Evolutionary conservation across 2,888 invertebrate genomes (phyloP), one percentile per base, ranked within the genome.

Genomic region (Trichopoda pennipes): DNA sequence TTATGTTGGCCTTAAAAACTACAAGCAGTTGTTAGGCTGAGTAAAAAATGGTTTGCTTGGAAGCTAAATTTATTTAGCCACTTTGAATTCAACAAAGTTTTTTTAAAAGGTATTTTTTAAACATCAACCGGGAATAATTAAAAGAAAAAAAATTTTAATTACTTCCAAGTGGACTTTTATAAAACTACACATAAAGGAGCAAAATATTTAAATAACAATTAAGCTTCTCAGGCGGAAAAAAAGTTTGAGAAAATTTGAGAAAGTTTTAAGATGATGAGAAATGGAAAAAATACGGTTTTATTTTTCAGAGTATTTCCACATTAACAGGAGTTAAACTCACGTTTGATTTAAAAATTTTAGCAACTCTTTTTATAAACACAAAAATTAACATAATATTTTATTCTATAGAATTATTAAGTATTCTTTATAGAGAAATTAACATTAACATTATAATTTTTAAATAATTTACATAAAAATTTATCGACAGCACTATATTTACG

Each of bases 111-210:
- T 12, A 21, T n/a, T 56, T 74, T 60, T 12, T 10, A n/a, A 21
- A 61, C 61, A 35, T 23, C 70, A 58, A 70, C 53, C 49, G 60
- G 70, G 44, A 21, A 55, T 80, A 76, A 80, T 76, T 80, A 72
- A 77, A 81, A 35, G 44, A 38, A 56, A 60, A 56, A 60, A 72
- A 60, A 63, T 16, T 28, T 64, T 60, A 81, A 81, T 81, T 74
- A 74, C 81, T 78, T 81, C 70, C 69, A 49, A 74, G 77, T 74
- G 77, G 77, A 81, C 69, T 81, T 69, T 17, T 19, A 28, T 28
- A 28, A 4, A 28, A 28, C 7, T 0, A 12, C 38, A 38, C 10
- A 12, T 12, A 38, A 12, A 38, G 64, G 21, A 21, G n/a, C 19
- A 66, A 76, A 76, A 60, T 35, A 32, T 81, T 81, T 74, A 77